Percentiles rank a stretch among this genome's conserved stretches.
These are phyloP conservation scores for Amblyopsis hoosieri DNA, from an alignment of 2,797 vertebrate species.

Conservation along the genomic window DNA sequence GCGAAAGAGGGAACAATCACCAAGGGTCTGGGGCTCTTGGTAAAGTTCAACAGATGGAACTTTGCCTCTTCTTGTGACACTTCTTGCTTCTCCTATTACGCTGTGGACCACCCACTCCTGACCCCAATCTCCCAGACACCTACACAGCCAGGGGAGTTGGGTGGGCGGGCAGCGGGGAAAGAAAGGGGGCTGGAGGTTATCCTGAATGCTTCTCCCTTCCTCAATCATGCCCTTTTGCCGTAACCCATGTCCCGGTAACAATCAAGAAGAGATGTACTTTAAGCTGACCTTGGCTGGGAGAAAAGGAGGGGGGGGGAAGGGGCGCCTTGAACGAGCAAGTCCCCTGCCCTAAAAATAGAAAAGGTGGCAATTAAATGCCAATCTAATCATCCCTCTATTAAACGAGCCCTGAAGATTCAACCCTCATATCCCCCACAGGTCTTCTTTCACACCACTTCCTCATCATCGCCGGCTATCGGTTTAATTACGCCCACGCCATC, in stretches of 20 bases:
- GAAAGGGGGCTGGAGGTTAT: neutral
- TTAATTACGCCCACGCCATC: constrained; percentile 75
- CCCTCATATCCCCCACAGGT: constrained; percentile 65
- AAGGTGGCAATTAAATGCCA: constrained; percentile 74
- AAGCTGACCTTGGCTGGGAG: constrained; percentile 65
- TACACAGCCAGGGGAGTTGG: constrained; percentile 20
- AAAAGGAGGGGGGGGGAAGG: constrained; percentile 15
- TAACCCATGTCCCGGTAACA: constrained; percentile 43
- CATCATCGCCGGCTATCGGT: constrained; percentile 72
- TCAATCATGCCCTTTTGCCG: constrained; percentile 43
- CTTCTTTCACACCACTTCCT: constrained; percentile 62
- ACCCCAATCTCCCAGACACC: constrained; percentile 67
- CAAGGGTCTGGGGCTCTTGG: constrained; percentile 40
- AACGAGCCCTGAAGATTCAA: constrained; percentile 72
- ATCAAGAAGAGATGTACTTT: constrained; percentile 37
- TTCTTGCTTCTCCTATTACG: constrained; percentile 41
- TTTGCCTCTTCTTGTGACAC: constrained; percentile 44
- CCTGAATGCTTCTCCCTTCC: constrained; percentile 5
- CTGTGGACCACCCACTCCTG: constrained; percentile 57
- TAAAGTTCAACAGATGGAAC: constrained; percentile 55
- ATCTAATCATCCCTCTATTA: constrained; percentile 73
- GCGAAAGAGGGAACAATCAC: constrained; percentile 49
- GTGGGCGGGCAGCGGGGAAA: neutral
- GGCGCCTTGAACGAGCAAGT: constrained; percentile 37
- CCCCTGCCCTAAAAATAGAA: constrained; percentile 71